phyloP scores from a whole-genome alignment of 2,888 invertebrate genomes.

The Drosophila koepferae region DNA sequence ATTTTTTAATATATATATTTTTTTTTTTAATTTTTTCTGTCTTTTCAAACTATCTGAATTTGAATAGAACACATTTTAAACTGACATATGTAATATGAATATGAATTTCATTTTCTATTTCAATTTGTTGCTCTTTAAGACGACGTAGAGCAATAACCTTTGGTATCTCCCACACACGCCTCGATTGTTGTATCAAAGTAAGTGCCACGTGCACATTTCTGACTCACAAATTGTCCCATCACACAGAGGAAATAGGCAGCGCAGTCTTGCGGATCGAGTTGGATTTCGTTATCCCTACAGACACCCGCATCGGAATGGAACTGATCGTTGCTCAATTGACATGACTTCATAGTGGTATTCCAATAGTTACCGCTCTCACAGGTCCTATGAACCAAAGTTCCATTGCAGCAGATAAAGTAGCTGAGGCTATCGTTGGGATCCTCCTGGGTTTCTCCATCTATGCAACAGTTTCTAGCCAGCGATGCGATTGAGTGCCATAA shows the following conservation, averaged over 20 bases:
- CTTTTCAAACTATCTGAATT: too few relatives aligned
- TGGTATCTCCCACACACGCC: constrained; percentile 22
- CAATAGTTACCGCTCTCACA: constrained; percentile 38
- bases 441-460: constrained; percentile 44
- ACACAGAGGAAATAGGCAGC: constrained; percentile 43
- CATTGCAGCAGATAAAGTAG: constrained; percentile 51
- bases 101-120: background rate
- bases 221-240: constrained; percentile 15
- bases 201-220: constrained; percentile 4
- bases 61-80: too few relatives aligned
- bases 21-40: too few relatives aligned
- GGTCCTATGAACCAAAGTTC: constrained; percentile 30
- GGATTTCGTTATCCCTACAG: constrained; percentile 33
- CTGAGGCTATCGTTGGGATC: constrained; percentile 38
- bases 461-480: constrained; percentile 40
- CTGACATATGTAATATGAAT: too few relatives aligned
- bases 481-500: constrained; percentile 38
- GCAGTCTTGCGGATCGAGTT: constrained; percentile 40
- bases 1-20: too few relatives aligned
- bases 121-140: background rate
- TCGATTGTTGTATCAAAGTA: constrained; percentile 25
- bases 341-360: constrained; percentile 4
- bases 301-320: constrained; percentile 10
- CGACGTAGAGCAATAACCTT: constrained; percentile 16
- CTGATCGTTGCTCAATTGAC: constrained; percentile 25